phyloP scores from a whole-genome alignment of 2,888 invertebrate genomes.

The Phrixothrix hirtus region DNA sequence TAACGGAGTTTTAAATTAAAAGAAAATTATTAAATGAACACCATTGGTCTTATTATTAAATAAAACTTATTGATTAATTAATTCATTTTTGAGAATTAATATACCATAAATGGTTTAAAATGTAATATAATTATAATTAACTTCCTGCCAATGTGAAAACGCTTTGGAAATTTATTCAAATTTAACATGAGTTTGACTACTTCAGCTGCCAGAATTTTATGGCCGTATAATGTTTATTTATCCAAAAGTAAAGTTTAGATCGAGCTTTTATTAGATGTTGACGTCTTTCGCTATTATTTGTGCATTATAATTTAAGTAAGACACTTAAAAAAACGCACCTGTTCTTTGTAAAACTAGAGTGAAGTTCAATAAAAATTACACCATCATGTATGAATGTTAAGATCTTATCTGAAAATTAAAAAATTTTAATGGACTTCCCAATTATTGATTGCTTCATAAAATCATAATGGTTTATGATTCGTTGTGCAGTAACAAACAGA shows the following conservation, averaged over 20 bases:
- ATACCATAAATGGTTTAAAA: too few species aligned
- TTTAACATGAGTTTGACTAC: neutral
- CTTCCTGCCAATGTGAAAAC: neutral
- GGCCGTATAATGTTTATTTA: neutral
- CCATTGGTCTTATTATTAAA: too few species aligned
- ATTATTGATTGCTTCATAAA: slow-evolving; percentile 9
- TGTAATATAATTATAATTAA: neutral
- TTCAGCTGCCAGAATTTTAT: neutral
- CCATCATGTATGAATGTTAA: neutral
- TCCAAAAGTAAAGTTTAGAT: too few species aligned
- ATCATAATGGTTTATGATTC: neutral
- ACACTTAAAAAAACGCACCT: slow-evolving; percentile 31
- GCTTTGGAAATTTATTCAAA: neutral
- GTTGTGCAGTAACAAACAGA: too few species aligned
- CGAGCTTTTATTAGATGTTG: neutral
- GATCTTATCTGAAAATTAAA: slow-evolving; percentile 22
- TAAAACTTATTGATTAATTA: too few species aligned
- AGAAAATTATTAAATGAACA: too few species aligned
- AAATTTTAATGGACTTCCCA: slow-evolving; percentile 22
- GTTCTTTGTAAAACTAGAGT: neutral
- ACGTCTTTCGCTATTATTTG: neutral
- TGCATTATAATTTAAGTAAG: too few species aligned
- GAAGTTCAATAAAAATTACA: neutral
- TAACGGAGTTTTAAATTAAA: too few species aligned
- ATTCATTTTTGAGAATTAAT: too few species aligned